Evolutionary conservation across 2,113 vertebrate species (phyloP).

Genomic region (Pionites leucogaster): DNA sequence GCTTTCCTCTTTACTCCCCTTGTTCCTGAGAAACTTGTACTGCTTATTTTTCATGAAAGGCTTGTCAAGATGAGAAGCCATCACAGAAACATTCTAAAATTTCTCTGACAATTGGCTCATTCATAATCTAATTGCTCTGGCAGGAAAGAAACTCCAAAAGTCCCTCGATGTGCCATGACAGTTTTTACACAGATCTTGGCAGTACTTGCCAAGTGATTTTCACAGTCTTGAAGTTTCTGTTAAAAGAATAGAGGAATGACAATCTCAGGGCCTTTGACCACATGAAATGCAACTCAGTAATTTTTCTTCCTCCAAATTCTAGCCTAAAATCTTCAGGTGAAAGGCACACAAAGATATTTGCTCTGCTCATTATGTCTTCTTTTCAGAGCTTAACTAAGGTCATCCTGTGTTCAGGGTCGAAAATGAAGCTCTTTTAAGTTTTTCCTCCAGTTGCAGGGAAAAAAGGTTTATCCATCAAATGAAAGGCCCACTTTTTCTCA

Average conservation of each 20-base stretch:
- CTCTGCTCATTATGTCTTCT: not conserved
- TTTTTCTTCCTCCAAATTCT: not conserved
- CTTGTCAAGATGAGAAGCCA: slow-evolving; percentile 62
- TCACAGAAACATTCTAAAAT: slow-evolving; percentile 54
- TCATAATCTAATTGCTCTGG: slow-evolving; percentile 29
- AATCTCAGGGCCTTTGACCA: not conserved
- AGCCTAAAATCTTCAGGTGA: not conserved
- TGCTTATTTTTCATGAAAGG: slow-evolving; percentile 28
- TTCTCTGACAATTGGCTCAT: slow-evolving; percentile 44
- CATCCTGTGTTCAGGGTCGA: not conserved
- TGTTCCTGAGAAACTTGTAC: not conserved
- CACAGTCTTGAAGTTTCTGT: slow-evolving; percentile 44
- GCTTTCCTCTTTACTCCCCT: not conserved
- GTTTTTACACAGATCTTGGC: slow-evolving; percentile 6
- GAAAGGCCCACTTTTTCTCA: not conserved
- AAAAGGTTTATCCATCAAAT: not conserved
- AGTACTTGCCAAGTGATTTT: slow-evolving; percentile 22
- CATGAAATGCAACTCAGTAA: not conserved
- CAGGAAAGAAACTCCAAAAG: slow-evolving; percentile 25
- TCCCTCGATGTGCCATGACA: not conserved
- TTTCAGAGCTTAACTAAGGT: not conserved
- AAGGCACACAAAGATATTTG: not conserved
- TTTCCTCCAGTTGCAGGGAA: not conserved
- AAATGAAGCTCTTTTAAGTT: not conserved
- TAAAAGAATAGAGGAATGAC: slow-evolving; percentile 1